A percentile compares a stretch with the other conserved stretches of the same genome.
These are phyloP conservation scores for Stomatorhinus walkeri DNA, from an alignment of 2,797 vertebrate species.

Conservation along the genomic window DNA sequence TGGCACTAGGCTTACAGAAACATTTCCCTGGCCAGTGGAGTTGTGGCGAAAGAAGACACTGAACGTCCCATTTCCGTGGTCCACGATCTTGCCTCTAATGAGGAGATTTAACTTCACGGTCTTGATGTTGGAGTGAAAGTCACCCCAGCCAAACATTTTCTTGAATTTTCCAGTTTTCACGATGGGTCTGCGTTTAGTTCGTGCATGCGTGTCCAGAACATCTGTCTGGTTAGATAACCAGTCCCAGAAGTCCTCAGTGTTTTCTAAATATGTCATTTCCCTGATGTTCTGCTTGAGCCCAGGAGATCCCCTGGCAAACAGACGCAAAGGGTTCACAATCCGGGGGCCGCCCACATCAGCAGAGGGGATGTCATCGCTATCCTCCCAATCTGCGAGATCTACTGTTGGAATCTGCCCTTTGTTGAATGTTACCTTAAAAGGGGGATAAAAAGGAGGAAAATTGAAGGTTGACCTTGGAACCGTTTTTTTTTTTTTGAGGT, in stretches of 20 bases:
- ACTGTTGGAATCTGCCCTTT: conserved; percentile 58
- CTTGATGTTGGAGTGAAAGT: conserved; percentile 99
- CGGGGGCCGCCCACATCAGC: conserved; percentile 73
- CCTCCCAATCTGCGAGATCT: conserved; percentile 78
- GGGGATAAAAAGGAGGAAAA: conserved; percentile 32
- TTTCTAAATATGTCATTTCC: conserved; percentile 81
- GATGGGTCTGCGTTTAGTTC: conserved; percentile 97
- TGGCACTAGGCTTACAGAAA: conserved; percentile 94
- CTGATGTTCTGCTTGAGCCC: conserved; percentile 70
- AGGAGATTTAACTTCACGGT: conserved; percentile 96
- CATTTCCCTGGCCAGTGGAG: conserved; percentile 90
- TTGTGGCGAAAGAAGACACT: conserved; percentile 98
- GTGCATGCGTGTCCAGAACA: conserved; percentile 76
- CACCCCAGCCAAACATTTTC: conserved; percentile 99
- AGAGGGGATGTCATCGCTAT: conserved; percentile 67
- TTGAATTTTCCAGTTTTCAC: conserved; percentile 99
- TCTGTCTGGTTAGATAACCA: conserved; percentile 98
- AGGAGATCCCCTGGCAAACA: conserved; percentile 82
- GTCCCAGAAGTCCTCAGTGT: conserved; percentile 91
- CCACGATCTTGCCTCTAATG: conserved; percentile 97
- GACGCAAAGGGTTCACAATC: conserved; percentile 81
- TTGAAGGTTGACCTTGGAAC: conserved; percentile 16
- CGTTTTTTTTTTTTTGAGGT: neutral
- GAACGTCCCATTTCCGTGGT: conserved; percentile 96
- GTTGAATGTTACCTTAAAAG: conserved; percentile 74